Conservation (phyloP, 2,888 invertebrate genomes). For the Lasioglossum pauxillum region DNA sequence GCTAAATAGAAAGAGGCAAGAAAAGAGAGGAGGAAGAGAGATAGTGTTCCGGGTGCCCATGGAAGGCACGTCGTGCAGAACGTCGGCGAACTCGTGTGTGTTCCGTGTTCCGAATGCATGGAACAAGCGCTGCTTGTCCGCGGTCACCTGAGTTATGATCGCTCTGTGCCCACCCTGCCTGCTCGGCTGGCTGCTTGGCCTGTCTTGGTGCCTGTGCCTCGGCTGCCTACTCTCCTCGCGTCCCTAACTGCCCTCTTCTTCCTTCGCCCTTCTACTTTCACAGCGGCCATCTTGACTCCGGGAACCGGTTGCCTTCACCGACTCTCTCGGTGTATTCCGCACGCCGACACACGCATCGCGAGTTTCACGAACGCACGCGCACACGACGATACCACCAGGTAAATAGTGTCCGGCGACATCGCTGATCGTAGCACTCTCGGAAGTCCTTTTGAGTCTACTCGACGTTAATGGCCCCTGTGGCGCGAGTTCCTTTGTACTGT, state of each 20-base stretch:
- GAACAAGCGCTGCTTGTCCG: slow-evolving; percentile 81
- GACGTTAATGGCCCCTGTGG: slow-evolving; percentile 64
- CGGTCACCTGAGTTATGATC: slow-evolving; percentile 81
- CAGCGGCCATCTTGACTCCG: slow-evolving; percentile 77
- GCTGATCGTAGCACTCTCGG: slow-evolving; percentile 61
- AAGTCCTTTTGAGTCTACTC: slow-evolving; percentile 55
- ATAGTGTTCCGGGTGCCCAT: slow-evolving; percentile 63
- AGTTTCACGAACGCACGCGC: slow-evolving; percentile 28
- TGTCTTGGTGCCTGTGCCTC: slow-evolving; percentile 69
- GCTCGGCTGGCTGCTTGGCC: slow-evolving; percentile 66
- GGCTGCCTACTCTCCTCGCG: slow-evolving; percentile 68
- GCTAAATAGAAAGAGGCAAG: slow-evolving; percentile 31
- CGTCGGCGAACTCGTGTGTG: slow-evolving; percentile 77
- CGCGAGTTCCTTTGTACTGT: slow-evolving; percentile 66
- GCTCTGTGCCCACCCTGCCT: slow-evolving; percentile 79
- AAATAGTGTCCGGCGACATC: slow-evolving; percentile 56
- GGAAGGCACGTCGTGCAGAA: slow-evolving; percentile 70
- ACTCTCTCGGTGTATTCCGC: slow-evolving; percentile 50
- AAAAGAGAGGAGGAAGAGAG: slow-evolving; percentile 26
- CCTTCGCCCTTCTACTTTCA: slow-evolving; percentile 66
- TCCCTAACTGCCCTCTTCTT: slow-evolving; percentile 64
- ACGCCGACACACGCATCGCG: neutral
- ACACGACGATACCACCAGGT: slow-evolving; percentile 5
- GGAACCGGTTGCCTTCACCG: slow-evolving; percentile 73
- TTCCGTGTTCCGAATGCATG: slow-evolving; percentile 79